Evolutionary conservation across 2,888 invertebrate species (phyloP).

Genomic region (Tuta absoluta): DNA sequence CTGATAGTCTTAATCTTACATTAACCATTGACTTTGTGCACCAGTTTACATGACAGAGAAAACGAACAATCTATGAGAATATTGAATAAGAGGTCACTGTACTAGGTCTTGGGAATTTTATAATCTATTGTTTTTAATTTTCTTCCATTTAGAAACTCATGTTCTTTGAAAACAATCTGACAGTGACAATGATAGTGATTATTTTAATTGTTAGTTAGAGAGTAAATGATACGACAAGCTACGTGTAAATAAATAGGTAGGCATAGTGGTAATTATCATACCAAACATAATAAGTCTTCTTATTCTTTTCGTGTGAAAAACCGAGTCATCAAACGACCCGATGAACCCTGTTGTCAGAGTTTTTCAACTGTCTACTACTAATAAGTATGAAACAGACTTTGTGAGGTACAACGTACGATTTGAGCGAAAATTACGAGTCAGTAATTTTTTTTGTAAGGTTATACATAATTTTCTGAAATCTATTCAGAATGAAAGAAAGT

Average conservation of each 20-base stretch:
- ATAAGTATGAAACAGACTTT: too few relatives aligned
- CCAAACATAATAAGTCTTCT: too few relatives aligned
- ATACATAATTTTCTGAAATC: too few relatives aligned
- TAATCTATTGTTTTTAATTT: slow-evolving; percentile 15
- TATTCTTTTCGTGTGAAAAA: too few relatives aligned
- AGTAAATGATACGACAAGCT: background rate
- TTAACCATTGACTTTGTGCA: slow-evolving; percentile 35
- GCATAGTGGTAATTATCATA: too few relatives aligned
- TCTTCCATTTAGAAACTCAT: slow-evolving; percentile 7
- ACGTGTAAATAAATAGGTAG: background rate
- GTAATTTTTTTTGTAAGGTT: too few relatives aligned
- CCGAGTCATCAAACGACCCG: too few relatives aligned
- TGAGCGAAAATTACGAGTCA: too few relatives aligned
- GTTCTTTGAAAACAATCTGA: background rate
- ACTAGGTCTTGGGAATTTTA: slow-evolving; percentile 9
- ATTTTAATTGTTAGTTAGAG: background rate
- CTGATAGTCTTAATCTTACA: background rate
- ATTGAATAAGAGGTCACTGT: slow-evolving; percentile 22
- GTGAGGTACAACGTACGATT: too few relatives aligned
- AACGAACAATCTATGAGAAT: slow-evolving; percentile 43
- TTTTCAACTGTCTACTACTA: too few relatives aligned
- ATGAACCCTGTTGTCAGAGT: too few relatives aligned
- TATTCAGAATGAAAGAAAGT: too few relatives aligned
- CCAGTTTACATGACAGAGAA: slow-evolving; percentile 40
- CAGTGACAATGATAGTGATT: slow-evolving; percentile 7